Evolutionary conservation across 2,797 vertebrate genomes (phyloP).

Genomic region (Momotus momota): DNA sequence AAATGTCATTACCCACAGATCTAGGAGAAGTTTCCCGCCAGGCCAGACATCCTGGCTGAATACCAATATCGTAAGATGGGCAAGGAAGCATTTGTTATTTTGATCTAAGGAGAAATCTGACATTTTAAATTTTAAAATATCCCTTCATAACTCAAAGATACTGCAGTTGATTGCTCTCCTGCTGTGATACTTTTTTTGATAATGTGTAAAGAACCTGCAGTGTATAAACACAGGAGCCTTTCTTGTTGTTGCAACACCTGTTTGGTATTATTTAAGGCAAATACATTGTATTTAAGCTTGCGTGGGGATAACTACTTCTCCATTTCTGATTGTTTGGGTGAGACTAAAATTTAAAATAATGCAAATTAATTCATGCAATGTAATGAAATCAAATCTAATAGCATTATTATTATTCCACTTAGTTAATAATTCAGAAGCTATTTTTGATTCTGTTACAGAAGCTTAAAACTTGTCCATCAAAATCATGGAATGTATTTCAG

Average conservation of each 20-base stretch:
- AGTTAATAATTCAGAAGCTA: not conserved
- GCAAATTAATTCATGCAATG: not conserved
- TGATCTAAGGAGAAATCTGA: not conserved
- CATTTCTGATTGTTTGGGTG: not conserved
- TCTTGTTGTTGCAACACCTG: not conserved
- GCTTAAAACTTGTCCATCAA: not conserved
- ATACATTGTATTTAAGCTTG: not conserved
- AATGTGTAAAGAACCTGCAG: not conserved
- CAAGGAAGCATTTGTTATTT: not conserved
- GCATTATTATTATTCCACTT: not conserved
- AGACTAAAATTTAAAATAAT: not conserved
- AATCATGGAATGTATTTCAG: not conserved
- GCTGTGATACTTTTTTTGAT: not conserved
- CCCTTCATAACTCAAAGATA: not conserved
- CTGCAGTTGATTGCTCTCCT: not conserved
- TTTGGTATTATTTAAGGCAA: not conserved
- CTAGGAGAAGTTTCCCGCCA: constrained; percentile 11
- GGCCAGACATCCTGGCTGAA: not conserved
- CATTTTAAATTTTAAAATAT: not conserved
- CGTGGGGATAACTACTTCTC: not conserved
- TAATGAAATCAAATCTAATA: not conserved
- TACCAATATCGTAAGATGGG: not conserved
- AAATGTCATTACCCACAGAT: constrained; percentile 50
- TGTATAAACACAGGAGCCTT: not conserved
- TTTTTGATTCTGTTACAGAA: not conserved